A percentile compares a stretch with the other conserved stretches of the same genome.
Evolutionary conservation across 2,113 vertebrate genomes (phyloP).

Genomic region (Tragelaphus scriptus): DNA sequence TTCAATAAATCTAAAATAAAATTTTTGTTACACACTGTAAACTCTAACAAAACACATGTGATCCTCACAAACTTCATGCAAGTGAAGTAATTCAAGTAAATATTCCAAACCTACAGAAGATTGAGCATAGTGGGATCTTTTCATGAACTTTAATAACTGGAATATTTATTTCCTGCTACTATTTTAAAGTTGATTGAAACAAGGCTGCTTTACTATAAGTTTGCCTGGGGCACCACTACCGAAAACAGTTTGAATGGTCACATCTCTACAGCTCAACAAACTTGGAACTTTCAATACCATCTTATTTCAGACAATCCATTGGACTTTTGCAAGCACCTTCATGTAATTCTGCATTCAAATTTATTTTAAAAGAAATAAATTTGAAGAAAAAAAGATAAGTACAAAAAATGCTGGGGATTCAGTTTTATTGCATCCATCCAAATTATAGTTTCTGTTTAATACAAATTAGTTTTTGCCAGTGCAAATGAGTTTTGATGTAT

Average conservation of each 20-base stretch:
- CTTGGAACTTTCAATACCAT: background rate
- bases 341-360: background rate
- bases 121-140: background rate
- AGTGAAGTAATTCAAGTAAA: background rate
- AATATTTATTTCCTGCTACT: background rate
- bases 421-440: background rate
- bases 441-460: background rate
- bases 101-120: background rate
- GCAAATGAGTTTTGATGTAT: background rate
- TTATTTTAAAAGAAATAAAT: background rate
- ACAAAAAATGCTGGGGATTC: background rate
- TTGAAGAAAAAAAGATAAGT: background rate
- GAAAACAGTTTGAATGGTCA: background rate
- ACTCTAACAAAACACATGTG: background rate
- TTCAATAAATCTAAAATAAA: background rate
- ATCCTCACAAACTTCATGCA: background rate
- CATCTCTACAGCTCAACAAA: background rate
- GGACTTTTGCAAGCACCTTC: background rate
- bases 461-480: background rate
- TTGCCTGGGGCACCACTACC: background rate
- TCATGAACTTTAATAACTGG: background rate
- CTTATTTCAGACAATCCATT: background rate
- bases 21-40: background rate
- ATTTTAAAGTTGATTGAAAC: background rate
- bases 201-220: background rate